Conservation (phyloP, 2,113 vertebrate genomes). For the Oryzias woworae region DNA sequence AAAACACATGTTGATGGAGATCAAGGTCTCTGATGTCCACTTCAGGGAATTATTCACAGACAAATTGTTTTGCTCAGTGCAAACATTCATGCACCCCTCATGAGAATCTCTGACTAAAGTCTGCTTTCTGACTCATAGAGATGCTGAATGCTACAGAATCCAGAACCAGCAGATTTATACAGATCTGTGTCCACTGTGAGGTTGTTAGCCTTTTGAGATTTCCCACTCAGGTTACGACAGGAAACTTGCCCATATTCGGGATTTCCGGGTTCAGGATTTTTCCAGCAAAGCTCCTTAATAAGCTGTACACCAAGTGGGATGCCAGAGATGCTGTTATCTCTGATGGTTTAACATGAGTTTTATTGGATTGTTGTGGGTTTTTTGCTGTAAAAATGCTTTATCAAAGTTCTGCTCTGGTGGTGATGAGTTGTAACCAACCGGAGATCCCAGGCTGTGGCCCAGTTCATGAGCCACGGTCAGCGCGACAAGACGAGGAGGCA, state of each 20-base stretch:
- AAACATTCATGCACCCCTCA: slow-evolving; percentile 16
- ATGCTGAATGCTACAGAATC: slow-evolving; percentile 8
- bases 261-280: background rate
- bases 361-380: too few relatives aligned
- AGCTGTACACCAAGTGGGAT: too few relatives aligned
- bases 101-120: slow-evolving; percentile 1
- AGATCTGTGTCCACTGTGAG: background rate
- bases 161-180: background rate
- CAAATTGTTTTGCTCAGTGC: slow-evolving; percentile 18
- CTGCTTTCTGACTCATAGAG: background rate
- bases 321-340: too few relatives aligned
- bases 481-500: slow-evolving; percentile 74
- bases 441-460: slow-evolving; percentile 82
- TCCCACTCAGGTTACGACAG: background rate
- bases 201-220: background rate
- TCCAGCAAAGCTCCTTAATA: too few relatives aligned
- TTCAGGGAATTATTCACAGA: slow-evolving; percentile 42
- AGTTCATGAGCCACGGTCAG: slow-evolving; percentile 83
- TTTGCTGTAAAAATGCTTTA: too few relatives aligned
- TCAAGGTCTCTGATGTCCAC: slow-evolving; percentile 38
- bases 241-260: background rate
- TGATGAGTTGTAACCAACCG: slow-evolving; percentile 68
- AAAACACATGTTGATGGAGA: slow-evolving; percentile 33
- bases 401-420: background rate
- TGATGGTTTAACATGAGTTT: too few relatives aligned